These are phyloP conservation scores for Polypterus bichir DNA, from an alignment of 2,113 vertebrate species.

Conservation along the genomic window DNA sequence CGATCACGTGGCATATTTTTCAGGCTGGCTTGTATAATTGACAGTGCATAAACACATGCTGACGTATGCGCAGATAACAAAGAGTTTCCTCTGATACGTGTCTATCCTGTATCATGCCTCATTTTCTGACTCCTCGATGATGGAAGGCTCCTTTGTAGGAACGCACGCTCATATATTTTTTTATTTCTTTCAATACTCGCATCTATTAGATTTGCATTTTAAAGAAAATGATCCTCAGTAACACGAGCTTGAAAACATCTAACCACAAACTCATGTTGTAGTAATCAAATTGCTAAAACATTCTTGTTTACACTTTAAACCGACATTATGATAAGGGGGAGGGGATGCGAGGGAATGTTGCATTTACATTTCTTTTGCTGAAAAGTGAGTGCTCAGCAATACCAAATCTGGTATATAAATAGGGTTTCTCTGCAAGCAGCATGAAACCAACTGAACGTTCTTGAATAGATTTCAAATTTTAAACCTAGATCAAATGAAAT, in stretches of 20 bases:
- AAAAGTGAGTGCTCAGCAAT: conserved; percentile 39
- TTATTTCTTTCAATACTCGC: no score
- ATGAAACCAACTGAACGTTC: conserved; percentile 43
- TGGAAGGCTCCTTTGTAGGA: no score
- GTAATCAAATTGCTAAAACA: conserved; percentile 45
- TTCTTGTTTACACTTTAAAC: conserved; percentile 60
- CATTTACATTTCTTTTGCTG: conserved; percentile 25
- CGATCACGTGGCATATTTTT: no score
- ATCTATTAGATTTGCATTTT: conserved; percentile 7
- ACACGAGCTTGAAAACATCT: conserved; percentile 8
- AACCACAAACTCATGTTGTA: conserved; percentile 31
- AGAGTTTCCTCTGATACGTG: no score
- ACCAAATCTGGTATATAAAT: conserved; percentile 51
- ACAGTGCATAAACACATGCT: no score
- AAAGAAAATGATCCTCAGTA: conserved; percentile 13
- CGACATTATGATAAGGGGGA: conserved; percentile 39
- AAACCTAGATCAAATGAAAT: conserved; percentile 66
- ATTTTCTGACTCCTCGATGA: no score
- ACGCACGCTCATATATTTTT: no score
- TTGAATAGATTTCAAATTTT: conserved; percentile 65
- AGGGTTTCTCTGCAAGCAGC: conserved; percentile 38
- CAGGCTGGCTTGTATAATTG: no score
- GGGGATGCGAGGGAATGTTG: conserved; percentile 33
- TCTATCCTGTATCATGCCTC: no score
- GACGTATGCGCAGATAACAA: no score